phyloP scores from a whole-genome alignment of 2,797 vertebrate species.

The Molossus alvarezi region DNA sequence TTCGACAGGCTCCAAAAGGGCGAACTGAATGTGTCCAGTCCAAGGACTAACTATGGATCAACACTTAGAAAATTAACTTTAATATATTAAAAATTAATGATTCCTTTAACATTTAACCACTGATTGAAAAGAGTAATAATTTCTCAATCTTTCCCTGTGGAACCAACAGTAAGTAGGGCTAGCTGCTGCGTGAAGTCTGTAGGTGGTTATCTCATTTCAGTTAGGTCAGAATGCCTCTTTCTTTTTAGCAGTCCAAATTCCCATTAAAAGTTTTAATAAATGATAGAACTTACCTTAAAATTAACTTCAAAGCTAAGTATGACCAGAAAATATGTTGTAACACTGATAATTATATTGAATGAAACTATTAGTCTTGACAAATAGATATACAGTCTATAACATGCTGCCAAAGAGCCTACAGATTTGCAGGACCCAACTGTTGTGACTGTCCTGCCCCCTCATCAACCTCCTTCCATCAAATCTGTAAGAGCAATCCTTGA shows the following conservation, averaged over 20 bases:
- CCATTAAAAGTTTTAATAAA: conserved; percentile 8
- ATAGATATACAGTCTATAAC: neutral
- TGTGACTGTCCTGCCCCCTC: no score
- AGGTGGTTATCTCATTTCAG: neutral
- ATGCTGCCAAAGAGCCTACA: neutral
- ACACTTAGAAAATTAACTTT: conserved; percentile 37
- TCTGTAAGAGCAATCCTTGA: neutral
- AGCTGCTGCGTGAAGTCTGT: neutral
- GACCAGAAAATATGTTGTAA: conserved; percentile 19
- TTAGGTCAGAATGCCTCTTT: neutral
- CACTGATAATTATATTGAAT: neutral
- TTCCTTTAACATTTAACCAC: neutral
- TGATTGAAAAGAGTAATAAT: neutral
- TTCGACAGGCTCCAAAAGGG: neutral
- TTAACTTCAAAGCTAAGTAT: conserved; percentile 31
- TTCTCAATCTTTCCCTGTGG: neutral
- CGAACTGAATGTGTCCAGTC: neutral
- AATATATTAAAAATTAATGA: conserved; percentile 46
- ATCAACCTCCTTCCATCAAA: neutral
- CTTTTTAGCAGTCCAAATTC: neutral
- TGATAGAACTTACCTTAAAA: conserved; percentile 72
- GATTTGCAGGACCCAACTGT: neutral
- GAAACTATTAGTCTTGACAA: neutral
- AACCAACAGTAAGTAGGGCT: neutral
- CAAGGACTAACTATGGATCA: neutral